Conservation (phyloP, 1,140 invertebrate species). For the Popillia japonica region DNA sequence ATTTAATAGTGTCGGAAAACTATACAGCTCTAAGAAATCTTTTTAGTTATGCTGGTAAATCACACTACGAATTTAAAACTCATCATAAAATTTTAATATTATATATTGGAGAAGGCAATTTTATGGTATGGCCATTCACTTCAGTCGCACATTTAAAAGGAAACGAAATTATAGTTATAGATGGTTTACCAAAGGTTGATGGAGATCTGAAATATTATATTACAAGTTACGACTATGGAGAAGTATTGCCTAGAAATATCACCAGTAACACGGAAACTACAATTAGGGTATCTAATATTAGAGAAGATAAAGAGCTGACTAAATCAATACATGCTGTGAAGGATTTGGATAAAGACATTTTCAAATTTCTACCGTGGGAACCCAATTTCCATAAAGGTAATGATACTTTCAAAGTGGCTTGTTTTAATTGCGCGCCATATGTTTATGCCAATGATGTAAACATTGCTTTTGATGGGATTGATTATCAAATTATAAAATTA, state of each 20-base stretch:
- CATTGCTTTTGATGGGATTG: conserved; percentile 5
- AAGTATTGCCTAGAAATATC: neutral
- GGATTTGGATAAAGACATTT: neutral
- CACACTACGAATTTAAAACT: neutral
- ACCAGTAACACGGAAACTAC: neutral
- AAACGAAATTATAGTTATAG: neutral
- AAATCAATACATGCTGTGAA: neutral
- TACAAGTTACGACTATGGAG: neutral
- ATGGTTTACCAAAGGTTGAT: neutral
- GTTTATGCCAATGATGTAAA: neutral
- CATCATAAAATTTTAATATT: neutral
- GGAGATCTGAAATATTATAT: neutral
- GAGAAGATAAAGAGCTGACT: neutral
- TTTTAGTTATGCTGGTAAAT: neutral
- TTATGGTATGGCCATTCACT: neutral
- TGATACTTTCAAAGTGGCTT: conserved; percentile 7
- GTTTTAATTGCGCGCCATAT: neutral
- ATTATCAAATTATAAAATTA: conserved; percentile 23
- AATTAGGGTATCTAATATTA: neutral
- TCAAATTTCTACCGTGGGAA: neutral
- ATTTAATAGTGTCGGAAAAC: neutral
- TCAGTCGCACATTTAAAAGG: conserved; percentile 7
- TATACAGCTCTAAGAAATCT: neutral
- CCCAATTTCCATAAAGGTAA: conserved; percentile 1
- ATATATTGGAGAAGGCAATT: neutral